Base-by-base conservation (phyloP, 2,888 invertebrate species). In the Zygaena filipendulae region DNA sequence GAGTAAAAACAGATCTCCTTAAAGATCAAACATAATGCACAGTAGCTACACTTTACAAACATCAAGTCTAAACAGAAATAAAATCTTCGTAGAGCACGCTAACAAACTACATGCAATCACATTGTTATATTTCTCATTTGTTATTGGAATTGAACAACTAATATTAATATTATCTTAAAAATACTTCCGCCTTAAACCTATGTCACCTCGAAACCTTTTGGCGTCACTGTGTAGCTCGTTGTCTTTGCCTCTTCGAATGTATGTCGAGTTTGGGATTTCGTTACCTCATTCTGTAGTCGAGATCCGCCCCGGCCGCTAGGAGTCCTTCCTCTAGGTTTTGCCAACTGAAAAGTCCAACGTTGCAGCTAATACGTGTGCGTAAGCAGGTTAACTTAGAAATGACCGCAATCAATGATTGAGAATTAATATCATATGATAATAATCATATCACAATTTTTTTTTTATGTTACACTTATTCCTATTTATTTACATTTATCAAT, bases 281-380 rank as follows among this genome's bases (percentile, higher is more conserved):
- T 79, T n/a, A 79, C 77, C 77, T 77, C 74, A 42, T 59, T n/a
- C n/a, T 59, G 56, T 7, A 16, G 16, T 50, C 40, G 44, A 46
- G 35, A 46, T 49, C 43, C 35, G 42, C 25, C 36, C 39, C 32
- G 24, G 42, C 33, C 14, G 27, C 21, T 25, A 38, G 29, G 29
- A 34, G 32, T 11, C 32, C 11, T 16, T 29, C 33, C 24, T 59
- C 62, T 55, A 67, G 68, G 43, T 56, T 50, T 53, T 62, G 52
- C 68, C 72, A 74, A 72, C 77, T 77, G 77, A 79, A 77, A 79
- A 79, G 77, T 66, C 77, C 79, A 79, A 69, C 59, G 59, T 62
- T 66, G 60, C 62, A 59, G 67, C 70, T 77, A 75, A 63, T 68
- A 59, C 46, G 54, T 46, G 57, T 45, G 49, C 55, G 58, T 53